Evolutionary conservation across 2,888 invertebrate genomes (phyloP).

Genomic region (Agonopterix heracliana): DNA sequence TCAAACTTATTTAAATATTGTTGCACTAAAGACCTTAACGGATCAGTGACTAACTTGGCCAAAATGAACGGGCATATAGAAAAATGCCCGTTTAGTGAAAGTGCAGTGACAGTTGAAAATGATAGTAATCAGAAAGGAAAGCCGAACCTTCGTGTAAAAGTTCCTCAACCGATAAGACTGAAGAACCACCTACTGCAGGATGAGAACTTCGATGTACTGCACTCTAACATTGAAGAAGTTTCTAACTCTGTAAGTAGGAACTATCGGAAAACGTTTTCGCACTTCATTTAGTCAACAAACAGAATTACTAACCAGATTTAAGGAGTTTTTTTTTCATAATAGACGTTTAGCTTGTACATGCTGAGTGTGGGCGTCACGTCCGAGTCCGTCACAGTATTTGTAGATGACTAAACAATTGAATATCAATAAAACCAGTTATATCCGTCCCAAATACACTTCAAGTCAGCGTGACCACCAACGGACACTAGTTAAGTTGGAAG

Average conservation of each 20-base stretch:
- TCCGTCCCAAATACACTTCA: too few species aligned
- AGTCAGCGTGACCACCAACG: too few species aligned
- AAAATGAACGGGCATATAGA: constrained; percentile 43
- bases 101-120: constrained; percentile 40
- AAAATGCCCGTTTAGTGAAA: constrained; percentile 44
- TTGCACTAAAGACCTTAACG: constrained; percentile 26
- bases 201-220: constrained; percentile 50
- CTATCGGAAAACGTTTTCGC: too few species aligned
- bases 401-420: too few species aligned
- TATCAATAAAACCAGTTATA: too few species aligned
- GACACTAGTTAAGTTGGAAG: too few species aligned
- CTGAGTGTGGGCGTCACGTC: too few species aligned
- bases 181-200: constrained; percentile 43
- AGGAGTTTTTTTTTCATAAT: neutral
- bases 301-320: neutral
- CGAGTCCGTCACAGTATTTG: too few species aligned
- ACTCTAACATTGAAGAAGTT: constrained; percentile 46
- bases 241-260: constrained; percentile 45
- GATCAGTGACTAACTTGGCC: constrained; percentile 21
- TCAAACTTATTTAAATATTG: constrained; percentile 35
- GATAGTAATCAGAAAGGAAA: constrained; percentile 38
- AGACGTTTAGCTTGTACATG: too few species aligned
- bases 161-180: constrained; percentile 55
- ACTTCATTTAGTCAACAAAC: too few species aligned
- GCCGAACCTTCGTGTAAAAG: constrained; percentile 51